Evolutionary conservation across 2,888 invertebrate species (phyloP).

Genomic region (Gryllus longicercus): DNA sequence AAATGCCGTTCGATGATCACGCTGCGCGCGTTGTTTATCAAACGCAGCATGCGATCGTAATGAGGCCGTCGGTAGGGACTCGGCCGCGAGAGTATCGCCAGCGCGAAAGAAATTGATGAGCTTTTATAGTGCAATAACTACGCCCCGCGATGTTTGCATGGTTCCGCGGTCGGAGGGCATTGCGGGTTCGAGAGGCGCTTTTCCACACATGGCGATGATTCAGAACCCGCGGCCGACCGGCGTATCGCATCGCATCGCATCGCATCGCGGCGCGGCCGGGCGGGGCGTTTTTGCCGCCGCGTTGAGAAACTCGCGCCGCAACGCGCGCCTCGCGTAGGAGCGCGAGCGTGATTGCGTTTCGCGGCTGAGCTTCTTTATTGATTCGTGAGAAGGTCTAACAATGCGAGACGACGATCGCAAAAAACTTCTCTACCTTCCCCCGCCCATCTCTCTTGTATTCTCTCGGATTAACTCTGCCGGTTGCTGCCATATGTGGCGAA

Average conservation of each 20-base stretch:
- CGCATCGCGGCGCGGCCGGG: background rate
- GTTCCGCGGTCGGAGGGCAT: background rate
- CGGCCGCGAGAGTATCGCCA: background rate
- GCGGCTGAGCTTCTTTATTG: background rate
- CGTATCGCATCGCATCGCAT: background rate
- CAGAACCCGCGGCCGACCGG: background rate
- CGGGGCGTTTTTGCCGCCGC: background rate
- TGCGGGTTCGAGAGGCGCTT: background rate
- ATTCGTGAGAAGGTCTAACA: background rate
- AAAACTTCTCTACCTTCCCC: background rate
- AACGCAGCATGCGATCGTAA: background rate
- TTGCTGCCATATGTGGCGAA: slow-evolving; percentile 3
- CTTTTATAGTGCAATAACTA: slow-evolving; percentile 11
- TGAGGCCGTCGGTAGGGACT: background rate
- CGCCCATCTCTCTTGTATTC: no score
- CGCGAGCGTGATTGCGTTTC: background rate
- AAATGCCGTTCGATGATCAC: background rate
- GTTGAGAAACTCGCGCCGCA: background rate
- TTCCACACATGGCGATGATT: no score
- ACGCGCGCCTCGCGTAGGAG: background rate
- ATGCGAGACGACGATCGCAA: background rate
- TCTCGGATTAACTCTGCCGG: background rate
- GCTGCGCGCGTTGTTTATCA: background rate
- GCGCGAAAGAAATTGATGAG: slow-evolving; percentile 17
- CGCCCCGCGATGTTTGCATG: background rate